Evolutionary conservation across 2,113 vertebrate genomes (phyloP), one percentile per base, ranked within the genome.

Genomic region (Oreochromis tanganicae): DNA sequence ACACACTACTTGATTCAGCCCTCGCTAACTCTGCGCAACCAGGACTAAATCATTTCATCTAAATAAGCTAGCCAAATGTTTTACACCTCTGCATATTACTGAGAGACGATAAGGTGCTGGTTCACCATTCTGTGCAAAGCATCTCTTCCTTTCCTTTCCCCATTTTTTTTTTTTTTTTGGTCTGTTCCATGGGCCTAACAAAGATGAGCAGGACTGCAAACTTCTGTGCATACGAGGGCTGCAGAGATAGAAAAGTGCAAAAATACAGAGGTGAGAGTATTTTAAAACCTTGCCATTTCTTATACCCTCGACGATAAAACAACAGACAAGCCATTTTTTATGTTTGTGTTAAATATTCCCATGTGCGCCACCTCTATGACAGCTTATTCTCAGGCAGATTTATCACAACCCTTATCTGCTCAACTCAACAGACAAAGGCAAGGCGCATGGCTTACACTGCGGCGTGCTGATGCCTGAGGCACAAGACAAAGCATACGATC

Each of bases 281-380:
- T 95, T 92, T 93, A 94, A 95, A 96, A 89, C 90, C 87, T 71
- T 92, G 90, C 89, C 87, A 91, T 95, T 90, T 90, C 90, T 85
- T 94, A 91, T 87, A 85, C 92, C 92, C 94, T 88, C n/a, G 90
- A 95, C 90, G 46, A 93, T 96, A 95, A 96, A 96, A 95, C 92
- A 94, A 95, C 88, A 93, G 94, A 95, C 94, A 92, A 86, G 92
- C 85, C 86, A 92, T 96, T 94, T 95, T 97, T 96, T 95, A 95
- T 95, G 95, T 95, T 95, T 93, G 91, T 82, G 86, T 96, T 96
- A 96, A 97, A 96, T 95, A 96, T 96, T 95, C 95, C 95, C 94
- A 87, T 86, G 94, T 88, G 95, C 85, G 43, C 91, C 93, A 92
- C 91, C 93, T 91, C 94, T 86, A 87, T 95, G 96, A 96, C 96